Evolutionary conservation across 2,888 invertebrate genomes (phyloP).

Genomic region (Lissocephala sabroskyi): DNA sequence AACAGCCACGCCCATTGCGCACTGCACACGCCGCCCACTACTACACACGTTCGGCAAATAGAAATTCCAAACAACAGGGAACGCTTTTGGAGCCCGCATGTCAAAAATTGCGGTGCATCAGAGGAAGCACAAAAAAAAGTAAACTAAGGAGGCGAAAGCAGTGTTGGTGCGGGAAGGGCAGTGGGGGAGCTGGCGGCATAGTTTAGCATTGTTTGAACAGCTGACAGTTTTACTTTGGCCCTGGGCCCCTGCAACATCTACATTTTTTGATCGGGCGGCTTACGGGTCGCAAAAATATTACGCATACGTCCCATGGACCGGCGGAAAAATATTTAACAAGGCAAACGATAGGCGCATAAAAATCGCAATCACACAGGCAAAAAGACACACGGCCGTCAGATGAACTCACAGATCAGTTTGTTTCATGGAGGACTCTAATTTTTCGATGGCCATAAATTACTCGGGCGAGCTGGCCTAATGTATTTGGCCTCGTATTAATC

Average conservation of each 20-base stretch:
- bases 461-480: conserved; percentile 44
- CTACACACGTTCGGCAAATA: conserved; percentile 28
- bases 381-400: too few relatives aligned
- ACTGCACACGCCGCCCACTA: conserved; percentile 13
- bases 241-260: too few relatives aligned
- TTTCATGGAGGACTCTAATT: too few relatives aligned
- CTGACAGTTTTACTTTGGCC: conserved; percentile 50
- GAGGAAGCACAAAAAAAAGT: conserved; percentile 4
- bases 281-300: too few relatives aligned
- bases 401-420: too few relatives aligned
- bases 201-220: conserved; percentile 47
- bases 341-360: too few relatives aligned
- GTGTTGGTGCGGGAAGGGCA: neutral
- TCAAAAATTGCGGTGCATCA: conserved; percentile 29
- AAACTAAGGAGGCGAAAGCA: neutral
- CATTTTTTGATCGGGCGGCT: too few relatives aligned
- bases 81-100: conserved; percentile 44
- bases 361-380: too few relatives aligned
- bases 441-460: conserved; percentile 44
- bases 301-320: too few relatives aligned
- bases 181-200: conserved; percentile 3
- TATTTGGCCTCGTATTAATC: conserved; percentile 61
- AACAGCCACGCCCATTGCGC: too few relatives aligned
- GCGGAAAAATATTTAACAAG: too few relatives aligned
- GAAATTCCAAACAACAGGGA: conserved; percentile 44